A percentile compares a stretch with the other conserved stretches of the same genome.
phyloP scores from a whole-genome alignment of 1,140 invertebrate genomes.

The Camponotus pennsylvanicus region DNA sequence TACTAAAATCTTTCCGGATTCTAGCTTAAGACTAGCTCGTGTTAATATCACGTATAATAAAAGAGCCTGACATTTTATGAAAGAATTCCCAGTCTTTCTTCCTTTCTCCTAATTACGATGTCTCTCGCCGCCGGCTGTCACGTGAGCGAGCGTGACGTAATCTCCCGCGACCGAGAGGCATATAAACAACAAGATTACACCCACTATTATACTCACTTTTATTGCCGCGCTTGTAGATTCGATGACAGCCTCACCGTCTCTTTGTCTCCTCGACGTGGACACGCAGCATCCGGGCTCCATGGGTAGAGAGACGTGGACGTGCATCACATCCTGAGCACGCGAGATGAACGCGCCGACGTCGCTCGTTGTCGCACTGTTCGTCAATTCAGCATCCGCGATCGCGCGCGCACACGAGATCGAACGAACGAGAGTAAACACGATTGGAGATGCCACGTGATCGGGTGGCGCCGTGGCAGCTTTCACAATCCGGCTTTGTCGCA shows the following conservation, averaged over 20 bases:
- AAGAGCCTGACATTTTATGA: not conserved
- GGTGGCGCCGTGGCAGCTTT: conserved; percentile 44
- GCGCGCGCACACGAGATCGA: conserved; percentile 1
- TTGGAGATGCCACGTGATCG: conserved; percentile 44
- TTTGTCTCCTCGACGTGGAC: not conserved
- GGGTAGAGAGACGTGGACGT: too few relatives aligned
- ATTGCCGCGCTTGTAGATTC: not conserved
- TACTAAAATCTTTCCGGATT: not conserved
- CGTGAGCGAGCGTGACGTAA: conserved; percentile 43
- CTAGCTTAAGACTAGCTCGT: not conserved
- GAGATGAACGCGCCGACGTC: conserved; percentile 23
- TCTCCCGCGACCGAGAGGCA: not conserved
- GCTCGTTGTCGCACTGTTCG: not conserved
- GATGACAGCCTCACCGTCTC: not conserved
- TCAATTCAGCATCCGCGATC: conserved; percentile 8
- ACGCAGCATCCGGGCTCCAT: conserved; percentile 13
- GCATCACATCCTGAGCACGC: conserved; percentile 18
- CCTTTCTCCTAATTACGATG: not conserved
- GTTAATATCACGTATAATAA: not conserved
- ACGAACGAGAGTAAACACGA: conserved; percentile 35
- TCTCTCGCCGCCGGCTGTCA: conserved; percentile 33
- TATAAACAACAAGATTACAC: not conserved
- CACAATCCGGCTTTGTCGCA: conserved; percentile 21
- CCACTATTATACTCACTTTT: conserved; percentile 13
- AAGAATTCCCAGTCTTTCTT: not conserved